Evolutionary conservation across 2,888 invertebrate species (phyloP), one percentile per base, ranked within the genome.

Genomic region (Sturmia bella): DNA sequence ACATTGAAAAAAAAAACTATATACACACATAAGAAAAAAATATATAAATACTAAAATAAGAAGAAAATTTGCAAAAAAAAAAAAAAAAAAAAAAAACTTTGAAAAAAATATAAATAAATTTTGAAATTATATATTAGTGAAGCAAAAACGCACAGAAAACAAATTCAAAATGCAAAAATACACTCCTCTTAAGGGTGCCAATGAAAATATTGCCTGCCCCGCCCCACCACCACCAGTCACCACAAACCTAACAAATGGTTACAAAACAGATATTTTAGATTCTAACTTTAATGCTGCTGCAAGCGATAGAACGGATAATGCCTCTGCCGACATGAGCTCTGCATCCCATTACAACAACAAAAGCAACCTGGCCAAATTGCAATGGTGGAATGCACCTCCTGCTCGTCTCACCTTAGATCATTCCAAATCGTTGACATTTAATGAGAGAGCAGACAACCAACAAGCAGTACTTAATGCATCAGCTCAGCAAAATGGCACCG

Each of bases 371-470:
- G 83, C 88, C 1, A 88, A 88, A 83, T 82, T 89, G 3, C 86
- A 87, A 61, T 88, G 88, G 88, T 88, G 89, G 88, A 84, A 89
- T 76, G 85, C 88, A 3, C 85, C 87, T 3, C 76, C 84, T 52
- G 79, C 83, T 2, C 72, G 57, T 6, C 45, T 82, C 7, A 84
- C 75, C 13, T 17, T 79, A 13, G 57, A 81, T 50, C 21, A 39
- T 27, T 64, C 37, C 27, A 59, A 24, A 6, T 1, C 64, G 59
- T 39, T 52, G 37, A 19, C 61, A 13, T 54, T 27, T 39, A 54
- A 76, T 45, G 52, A 39, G 32, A 32, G 9, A 7, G 24, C 13
- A 19, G 64, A 59, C 52, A 41, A 32, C n/a, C 21, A 50, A n/a
- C n/a, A n/a, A n/a, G n/a, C n/a, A 63, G 19, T 50, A 50, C 64